Conservation (phyloP, 1,140 invertebrate species). For the Stenopsyche tienmushanensis region DNA sequence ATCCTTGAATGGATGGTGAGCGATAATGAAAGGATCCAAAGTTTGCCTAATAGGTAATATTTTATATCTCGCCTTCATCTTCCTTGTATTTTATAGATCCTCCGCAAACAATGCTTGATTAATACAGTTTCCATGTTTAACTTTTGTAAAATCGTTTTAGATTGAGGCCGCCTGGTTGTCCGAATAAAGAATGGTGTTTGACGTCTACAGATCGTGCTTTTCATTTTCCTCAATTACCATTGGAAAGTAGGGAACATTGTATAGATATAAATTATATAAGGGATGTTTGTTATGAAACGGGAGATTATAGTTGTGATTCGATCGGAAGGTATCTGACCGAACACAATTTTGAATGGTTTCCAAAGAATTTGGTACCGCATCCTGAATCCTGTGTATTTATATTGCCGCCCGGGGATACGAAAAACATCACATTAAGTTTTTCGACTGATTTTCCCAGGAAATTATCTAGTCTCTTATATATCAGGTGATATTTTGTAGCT, state of each 20-base stretch:
- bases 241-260: background rate
- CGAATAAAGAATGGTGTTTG: conserved; percentile 13
- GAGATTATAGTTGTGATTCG: background rate
- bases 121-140: background rate
- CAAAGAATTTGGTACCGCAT: conserved; percentile 21
- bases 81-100: background rate
- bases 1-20: conserved; percentile 58
- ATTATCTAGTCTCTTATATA: conserved; percentile 37
- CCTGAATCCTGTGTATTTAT: conserved; percentile 42
- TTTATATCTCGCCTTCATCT: background rate
- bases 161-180: conserved; percentile 28
- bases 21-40: background rate
- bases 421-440: conserved; percentile 39
- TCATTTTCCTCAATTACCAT: conserved; percentile 15
- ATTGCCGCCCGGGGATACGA: conserved; percentile 44
- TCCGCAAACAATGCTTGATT: background rate
- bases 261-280: background rate
- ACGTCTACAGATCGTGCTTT: conserved; percentile 15
- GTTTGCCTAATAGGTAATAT: conserved; percentile 5
- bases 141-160: conserved; percentile 15
- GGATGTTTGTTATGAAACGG: background rate
- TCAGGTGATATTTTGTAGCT: conserved; percentile 24
- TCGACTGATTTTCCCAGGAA: conserved; percentile 28
- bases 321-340: background rate
- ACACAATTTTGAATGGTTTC: conserved; percentile 13